phyloP scores from a whole-genome alignment of 2,888 invertebrate species.

The Mesochorus sp. region DNA sequence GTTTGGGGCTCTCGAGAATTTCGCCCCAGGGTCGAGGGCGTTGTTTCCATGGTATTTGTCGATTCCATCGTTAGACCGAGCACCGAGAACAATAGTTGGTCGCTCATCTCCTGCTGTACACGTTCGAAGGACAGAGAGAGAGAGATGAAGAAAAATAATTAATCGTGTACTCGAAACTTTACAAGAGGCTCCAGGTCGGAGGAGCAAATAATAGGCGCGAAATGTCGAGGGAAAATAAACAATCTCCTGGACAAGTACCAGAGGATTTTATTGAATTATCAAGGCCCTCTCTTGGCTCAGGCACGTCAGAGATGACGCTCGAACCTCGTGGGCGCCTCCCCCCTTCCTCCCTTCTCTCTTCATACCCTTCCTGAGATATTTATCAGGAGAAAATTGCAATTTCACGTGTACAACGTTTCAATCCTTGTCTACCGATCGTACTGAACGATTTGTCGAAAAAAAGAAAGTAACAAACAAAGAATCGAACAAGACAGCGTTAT shows the following conservation, averaged over 20 bases:
- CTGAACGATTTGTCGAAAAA: conserved; percentile 20
- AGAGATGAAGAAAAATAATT: conserved; percentile 7
- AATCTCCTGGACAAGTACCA: conserved; percentile 17
- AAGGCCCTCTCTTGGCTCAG: conserved; percentile 43
- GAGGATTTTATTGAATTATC: conserved; percentile 59
- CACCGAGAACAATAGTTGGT: conserved; percentile 79
- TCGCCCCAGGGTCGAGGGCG: conserved; percentile 65
- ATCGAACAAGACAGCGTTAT: conserved; percentile 49
- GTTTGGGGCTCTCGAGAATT: conserved; percentile 73
- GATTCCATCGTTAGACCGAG: conserved; percentile 73
- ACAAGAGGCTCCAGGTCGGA: neutral
- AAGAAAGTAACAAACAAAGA: conserved; percentile 13
- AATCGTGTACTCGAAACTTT: neutral
- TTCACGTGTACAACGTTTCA: conserved; percentile 54
- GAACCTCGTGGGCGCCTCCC: conserved; percentile 43
- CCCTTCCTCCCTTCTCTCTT: conserved; percentile 29
- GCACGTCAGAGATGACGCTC: conserved; percentile 34
- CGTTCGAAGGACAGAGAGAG: no score
- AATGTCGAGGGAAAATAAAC: neutral
- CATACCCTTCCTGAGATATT: conserved; percentile 56
- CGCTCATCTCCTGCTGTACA: conserved; percentile 75
- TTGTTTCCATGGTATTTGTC: conserved; percentile 65
- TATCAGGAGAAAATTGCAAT: conserved; percentile 57
- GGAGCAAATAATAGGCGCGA: neutral
- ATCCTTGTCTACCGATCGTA: conserved; percentile 15